Evolutionary conservation across 2,888 invertebrate genomes (phyloP).

Genomic region (Melitaea athalia): DNA sequence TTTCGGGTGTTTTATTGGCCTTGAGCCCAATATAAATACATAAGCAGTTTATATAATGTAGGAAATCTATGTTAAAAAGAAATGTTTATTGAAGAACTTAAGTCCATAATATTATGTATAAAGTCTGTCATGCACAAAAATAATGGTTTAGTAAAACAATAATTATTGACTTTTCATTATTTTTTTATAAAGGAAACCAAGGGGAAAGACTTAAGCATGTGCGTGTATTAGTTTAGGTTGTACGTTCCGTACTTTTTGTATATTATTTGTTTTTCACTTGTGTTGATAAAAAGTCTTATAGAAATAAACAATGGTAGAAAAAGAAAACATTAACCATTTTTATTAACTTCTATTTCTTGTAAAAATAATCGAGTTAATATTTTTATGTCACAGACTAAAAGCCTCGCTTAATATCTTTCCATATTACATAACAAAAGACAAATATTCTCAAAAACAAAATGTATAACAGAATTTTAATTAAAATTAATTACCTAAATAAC

Average conservation of each 20-base stretch:
- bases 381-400: no score
- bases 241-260: not conserved
- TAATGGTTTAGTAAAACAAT: not conserved
- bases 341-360: no score
- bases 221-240: not conserved
- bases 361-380: no score
- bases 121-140: not conserved
- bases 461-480: not conserved
- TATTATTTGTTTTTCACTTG: not conserved
- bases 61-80: not conserved
- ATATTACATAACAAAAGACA: no score
- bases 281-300: not conserved
- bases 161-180: not conserved
- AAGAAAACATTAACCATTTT: no score
- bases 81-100: not conserved
- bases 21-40: no score
- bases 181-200: not conserved
- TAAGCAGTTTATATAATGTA: not conserved
- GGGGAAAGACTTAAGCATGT: not conserved
- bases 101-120: conserved; percentile 8
- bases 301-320: no score
- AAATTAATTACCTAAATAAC: not conserved
- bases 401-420: no score
- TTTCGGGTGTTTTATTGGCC: no score
- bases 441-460: not conserved